Evolutionary conservation across 1,140 invertebrate species (phyloP).

Genomic region (Eumaeus atala): DNA sequence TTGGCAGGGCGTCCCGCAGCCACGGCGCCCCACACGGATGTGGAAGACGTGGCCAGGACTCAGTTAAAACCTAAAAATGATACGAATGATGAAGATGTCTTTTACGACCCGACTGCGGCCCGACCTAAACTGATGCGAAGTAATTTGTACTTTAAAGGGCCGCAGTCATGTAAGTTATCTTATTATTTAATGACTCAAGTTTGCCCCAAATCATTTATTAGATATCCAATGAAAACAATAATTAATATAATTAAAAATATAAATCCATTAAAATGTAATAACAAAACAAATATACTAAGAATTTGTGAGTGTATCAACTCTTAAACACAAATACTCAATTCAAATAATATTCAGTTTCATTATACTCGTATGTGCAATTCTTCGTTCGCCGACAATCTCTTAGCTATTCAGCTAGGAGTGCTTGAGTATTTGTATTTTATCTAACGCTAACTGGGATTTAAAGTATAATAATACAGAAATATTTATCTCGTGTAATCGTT

Average conservation of each 20-base stretch:
- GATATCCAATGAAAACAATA: conserved; percentile 51
- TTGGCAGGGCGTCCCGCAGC: conserved; percentile 22
- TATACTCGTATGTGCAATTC: conserved; percentile 44
- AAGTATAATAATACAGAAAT: conserved; percentile 3
- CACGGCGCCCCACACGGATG: not conserved
- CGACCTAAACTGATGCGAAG: conserved; percentile 57
- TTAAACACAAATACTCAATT: conserved; percentile 68
- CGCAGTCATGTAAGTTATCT: conserved; percentile 19
- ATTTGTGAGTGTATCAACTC: conserved; percentile 10
- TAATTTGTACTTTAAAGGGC: conserved; percentile 66
- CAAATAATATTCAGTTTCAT: conserved; percentile 19
- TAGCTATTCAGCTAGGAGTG: not conserved
- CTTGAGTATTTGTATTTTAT: conserved; percentile 67
- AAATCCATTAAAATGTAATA: conserved; percentile 70
- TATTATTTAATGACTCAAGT: conserved; percentile 15
- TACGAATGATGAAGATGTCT: conserved; percentile 45
- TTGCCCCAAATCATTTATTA: conserved; percentile 27
- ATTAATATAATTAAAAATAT: conserved; percentile 56
- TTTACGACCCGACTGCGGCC: conserved; percentile 43
- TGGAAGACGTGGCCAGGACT: not conserved
- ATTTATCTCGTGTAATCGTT: not conserved
- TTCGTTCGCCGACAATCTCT: conserved; percentile 18
- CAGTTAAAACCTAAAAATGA: conserved; percentile 33
- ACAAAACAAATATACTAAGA: conserved; percentile 55
- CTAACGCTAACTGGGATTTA: conserved; percentile 34